Evolutionary conservation across 2,888 invertebrate genomes (phyloP).

Genomic region (Plusia festucae): DNA sequence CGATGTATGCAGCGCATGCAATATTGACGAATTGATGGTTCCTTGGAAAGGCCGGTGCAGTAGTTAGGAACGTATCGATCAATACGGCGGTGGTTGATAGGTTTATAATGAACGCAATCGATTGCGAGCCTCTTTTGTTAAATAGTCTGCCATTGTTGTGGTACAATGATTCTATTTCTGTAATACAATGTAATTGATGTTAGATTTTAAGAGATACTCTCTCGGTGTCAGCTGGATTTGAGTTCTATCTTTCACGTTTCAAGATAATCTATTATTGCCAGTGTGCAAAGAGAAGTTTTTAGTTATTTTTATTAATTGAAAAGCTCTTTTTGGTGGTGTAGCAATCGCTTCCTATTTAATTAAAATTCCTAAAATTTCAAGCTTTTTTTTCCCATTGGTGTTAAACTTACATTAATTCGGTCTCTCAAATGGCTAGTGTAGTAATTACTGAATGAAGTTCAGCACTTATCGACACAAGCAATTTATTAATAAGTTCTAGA

Average conservation of each 20-base stretch:
- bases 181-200: neutral
- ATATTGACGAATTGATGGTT: constrained; percentile 50
- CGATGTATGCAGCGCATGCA: constrained; percentile 44
- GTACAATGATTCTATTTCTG: neutral
- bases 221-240: too few relatives aligned
- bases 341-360: too few relatives aligned
- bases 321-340: too few relatives aligned
- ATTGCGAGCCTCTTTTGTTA: neutral
- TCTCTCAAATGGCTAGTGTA: neutral
- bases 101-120: constrained; percentile 22
- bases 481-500: too few relatives aligned
- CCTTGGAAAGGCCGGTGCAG: constrained; percentile 21
- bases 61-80: constrained; percentile 10
- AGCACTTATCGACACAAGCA: too few relatives aligned
- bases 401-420: too few relatives aligned
- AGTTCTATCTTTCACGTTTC: too few relatives aligned
- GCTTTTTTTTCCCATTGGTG: neutral
- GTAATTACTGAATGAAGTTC: neutral
- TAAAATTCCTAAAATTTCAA: neutral
- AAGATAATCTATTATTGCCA: too few relatives aligned
- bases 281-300: too few relatives aligned
- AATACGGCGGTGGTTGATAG: neutral
- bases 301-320: too few relatives aligned
- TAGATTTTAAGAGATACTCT: neutral
- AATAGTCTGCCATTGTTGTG: neutral